Conservation (phyloP, 2,797 vertebrate species). For the Girardinus metallicus region DNA sequence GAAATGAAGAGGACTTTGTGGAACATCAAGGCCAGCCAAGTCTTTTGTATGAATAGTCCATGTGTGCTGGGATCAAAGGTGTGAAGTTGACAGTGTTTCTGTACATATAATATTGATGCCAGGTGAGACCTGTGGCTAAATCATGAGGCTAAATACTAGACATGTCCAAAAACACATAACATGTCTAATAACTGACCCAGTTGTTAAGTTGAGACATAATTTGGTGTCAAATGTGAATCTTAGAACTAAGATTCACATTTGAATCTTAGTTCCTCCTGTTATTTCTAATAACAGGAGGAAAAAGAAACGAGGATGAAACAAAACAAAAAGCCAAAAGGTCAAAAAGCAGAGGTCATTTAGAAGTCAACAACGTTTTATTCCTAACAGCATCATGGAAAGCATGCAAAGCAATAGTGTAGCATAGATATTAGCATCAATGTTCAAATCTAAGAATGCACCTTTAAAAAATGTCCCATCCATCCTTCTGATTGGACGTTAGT, state of each 20-base stretch:
- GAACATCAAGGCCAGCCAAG: neutral
- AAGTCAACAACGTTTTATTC: neutral
- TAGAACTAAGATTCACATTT: neutral
- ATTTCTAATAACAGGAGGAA: no score
- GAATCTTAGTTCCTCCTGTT: no score
- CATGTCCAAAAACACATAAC: neutral
- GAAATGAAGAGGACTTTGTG: neutral
- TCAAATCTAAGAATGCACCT: conserved; percentile 1
- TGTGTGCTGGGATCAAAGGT: neutral
- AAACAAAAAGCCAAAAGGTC: no score
- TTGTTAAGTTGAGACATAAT: neutral
- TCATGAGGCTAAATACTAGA: neutral
- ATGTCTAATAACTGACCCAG: neutral
- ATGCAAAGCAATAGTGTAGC: neutral
- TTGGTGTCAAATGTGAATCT: neutral
- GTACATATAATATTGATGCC: neutral
- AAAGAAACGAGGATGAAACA: no score
- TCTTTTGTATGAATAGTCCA: neutral
- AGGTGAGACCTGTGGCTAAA: neutral
- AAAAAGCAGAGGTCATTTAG: no score
- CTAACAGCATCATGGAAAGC: neutral
- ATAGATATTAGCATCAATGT: neutral
- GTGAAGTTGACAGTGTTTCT: neutral
- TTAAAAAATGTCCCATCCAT: neutral
- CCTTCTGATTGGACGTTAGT: no score